These are phyloP conservation scores for Dryobates pubescens DNA, from an alignment of 2,797 vertebrate species.

Conservation along the genomic window DNA sequence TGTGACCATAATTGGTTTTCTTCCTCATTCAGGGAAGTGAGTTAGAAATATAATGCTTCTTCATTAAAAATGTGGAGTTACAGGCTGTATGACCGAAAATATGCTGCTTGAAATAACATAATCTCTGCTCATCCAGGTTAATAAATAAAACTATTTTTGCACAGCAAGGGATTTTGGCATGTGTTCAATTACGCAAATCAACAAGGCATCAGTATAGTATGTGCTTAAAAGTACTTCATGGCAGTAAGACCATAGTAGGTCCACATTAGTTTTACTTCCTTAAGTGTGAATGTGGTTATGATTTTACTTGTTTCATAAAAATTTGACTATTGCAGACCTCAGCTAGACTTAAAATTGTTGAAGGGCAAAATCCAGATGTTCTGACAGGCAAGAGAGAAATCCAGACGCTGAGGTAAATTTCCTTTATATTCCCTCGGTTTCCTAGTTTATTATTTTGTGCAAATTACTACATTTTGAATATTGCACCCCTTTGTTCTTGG, in stretches of 20 bases:
- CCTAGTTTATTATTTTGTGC: not conserved
- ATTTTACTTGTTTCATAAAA: conserved; percentile 36
- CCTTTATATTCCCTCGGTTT: not conserved
- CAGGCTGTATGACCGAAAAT: not conserved
- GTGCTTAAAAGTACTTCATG: not conserved
- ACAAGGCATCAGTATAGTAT: not conserved
- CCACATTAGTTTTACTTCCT: not conserved
- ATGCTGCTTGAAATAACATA: not conserved
- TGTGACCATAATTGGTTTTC: not conserved
- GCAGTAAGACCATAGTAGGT: not conserved
- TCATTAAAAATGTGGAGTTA: not conserved
- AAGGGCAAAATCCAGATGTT: conserved; percentile 64
- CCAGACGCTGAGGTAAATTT: conserved; percentile 65
- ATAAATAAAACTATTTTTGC: not conserved
- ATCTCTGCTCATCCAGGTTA: not conserved
- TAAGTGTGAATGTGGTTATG: not conserved
- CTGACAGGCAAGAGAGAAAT: conserved; percentile 66
- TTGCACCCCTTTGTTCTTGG: not conserved
- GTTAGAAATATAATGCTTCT: not conserved
- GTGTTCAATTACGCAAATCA: not conserved
- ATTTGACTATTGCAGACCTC: conserved; percentile 70
- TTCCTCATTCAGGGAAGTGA: not conserved
- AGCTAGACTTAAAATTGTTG: conserved; percentile 50
- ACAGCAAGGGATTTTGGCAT: not conserved
- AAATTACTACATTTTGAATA: not conserved